Conservation (phyloP, 2,888 invertebrate species). For the Aricia artaxerxes region DNA sequence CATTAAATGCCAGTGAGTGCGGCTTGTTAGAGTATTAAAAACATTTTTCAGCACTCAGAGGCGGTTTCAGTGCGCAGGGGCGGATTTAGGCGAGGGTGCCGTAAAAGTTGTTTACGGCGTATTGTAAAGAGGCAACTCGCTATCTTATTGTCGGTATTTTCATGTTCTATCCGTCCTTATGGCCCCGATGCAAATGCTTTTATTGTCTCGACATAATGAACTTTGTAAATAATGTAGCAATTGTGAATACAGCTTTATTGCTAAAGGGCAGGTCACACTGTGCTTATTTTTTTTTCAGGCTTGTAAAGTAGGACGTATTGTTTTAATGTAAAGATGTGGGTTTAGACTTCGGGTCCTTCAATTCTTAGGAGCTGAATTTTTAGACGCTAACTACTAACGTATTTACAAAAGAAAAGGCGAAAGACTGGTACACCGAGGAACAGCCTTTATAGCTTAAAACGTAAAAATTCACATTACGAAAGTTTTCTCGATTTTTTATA, state of each 20-base stretch:
- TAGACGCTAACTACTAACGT: too few relatives aligned
- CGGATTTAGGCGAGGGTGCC: constrained; percentile 53
- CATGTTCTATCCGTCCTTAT: constrained; percentile 55
- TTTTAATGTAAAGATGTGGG: not conserved
- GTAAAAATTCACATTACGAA: too few relatives aligned
- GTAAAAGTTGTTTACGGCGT: constrained; percentile 58
- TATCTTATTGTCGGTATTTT: constrained; percentile 48
- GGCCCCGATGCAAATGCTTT: constrained; percentile 56
- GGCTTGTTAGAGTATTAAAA: too few relatives aligned
- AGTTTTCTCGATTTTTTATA: too few relatives aligned
- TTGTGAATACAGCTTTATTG: not conserved
- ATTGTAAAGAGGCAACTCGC: constrained; percentile 52
- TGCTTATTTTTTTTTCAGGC: not conserved
- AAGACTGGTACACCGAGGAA: too few relatives aligned
- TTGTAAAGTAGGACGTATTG: not conserved
- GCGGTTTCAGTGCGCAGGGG: constrained; percentile 38
- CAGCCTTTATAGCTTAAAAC: too few relatives aligned
- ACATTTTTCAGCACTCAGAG: not conserved
- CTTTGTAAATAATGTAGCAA: not conserved
- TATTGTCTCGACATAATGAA: constrained; percentile 20
- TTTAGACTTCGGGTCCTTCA: not conserved
- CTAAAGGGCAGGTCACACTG: not conserved
- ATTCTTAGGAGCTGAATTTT: too few relatives aligned
- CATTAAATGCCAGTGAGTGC: too few relatives aligned
- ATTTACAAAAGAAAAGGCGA: too few relatives aligned